Conservation (phyloP, 92 coral and sea anemone species). For the Galaxea fascicularis region DNA sequence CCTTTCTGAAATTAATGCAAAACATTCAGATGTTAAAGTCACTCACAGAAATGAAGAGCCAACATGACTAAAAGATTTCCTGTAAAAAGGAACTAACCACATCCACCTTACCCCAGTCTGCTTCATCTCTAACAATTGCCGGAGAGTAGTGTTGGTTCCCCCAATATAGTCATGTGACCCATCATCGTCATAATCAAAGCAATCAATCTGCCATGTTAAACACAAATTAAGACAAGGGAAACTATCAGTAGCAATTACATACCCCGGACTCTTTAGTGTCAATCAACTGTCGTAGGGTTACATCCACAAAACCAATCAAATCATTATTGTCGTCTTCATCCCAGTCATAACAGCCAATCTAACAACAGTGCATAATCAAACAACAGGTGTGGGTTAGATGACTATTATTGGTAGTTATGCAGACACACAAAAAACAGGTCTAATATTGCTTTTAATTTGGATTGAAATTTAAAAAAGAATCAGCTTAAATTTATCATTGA, state of each 20-base stretch:
- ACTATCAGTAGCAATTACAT: slow-evolving; percentile 49
- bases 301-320: slow-evolving; percentile 88
- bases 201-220: slow-evolving; percentile 73
- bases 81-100: background rate
- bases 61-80: background rate
- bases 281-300: slow-evolving; percentile 77
- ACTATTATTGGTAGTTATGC: no score
- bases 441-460: no score
- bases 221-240: slow-evolving; percentile 3
- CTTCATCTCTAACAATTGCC: slow-evolving; percentile 66
- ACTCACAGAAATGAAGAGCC: background rate
- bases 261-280: slow-evolving; percentile 88
- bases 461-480: no score
- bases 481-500: no score
- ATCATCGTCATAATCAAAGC: slow-evolving; percentile 88
- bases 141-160: slow-evolving; percentile 55
- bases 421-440: no score
- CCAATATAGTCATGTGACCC: slow-evolving; percentile 92
- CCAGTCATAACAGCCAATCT: slow-evolving; percentile 92
- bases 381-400: no score
- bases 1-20: slow-evolving; percentile 76
- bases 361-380: background rate
- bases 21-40: no score
- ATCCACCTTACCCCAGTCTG: slow-evolving; percentile 79
- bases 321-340: slow-evolving; percentile 93